Evolutionary conservation across 2,888 invertebrate species (phyloP).

Genomic region (Cyclophora albipunctata): DNA sequence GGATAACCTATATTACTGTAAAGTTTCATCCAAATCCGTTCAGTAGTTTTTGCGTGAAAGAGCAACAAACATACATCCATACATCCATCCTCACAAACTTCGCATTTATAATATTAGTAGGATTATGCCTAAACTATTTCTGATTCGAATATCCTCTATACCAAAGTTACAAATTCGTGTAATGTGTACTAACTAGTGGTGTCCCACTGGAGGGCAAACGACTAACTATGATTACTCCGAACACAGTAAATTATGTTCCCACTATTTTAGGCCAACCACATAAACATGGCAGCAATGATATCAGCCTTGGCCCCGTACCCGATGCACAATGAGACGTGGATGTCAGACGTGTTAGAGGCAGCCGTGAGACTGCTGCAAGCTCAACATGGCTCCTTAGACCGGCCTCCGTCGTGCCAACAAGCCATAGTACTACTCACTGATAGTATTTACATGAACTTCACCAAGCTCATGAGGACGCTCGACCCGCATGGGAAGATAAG

Average conservation of each 20-base stretch:
- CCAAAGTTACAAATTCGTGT: too few relatives aligned
- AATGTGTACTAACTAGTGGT: too few relatives aligned
- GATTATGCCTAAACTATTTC: too few relatives aligned
- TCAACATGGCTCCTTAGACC: constrained; percentile 28
- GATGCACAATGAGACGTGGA: constrained; percentile 43
- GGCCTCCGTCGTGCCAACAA: constrained; percentile 56
- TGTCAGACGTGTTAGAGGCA: constrained; percentile 40
- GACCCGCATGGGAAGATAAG: constrained; percentile 56
- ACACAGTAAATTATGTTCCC: neutral
- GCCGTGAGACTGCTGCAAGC: constrained; percentile 42
- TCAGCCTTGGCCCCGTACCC: constrained; percentile 38
- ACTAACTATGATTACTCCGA: too few relatives aligned
- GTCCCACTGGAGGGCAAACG: too few relatives aligned
- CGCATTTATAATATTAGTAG: too few relatives aligned
- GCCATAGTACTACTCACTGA: constrained; percentile 62
- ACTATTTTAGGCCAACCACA: constrained; percentile 53
- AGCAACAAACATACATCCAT: too few relatives aligned
- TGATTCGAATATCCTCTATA: too few relatives aligned
- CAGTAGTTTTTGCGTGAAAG: too few relatives aligned
- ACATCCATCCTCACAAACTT: too few relatives aligned
- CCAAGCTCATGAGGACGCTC: constrained; percentile 35
- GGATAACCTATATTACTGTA: too few relatives aligned
- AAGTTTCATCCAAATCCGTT: too few relatives aligned
- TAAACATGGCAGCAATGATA: constrained; percentile 65
- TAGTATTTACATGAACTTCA: constrained; percentile 48